phyloP scores from a whole-genome alignment of 1,140 invertebrate genomes.

The Galendromus occidentalis region DNA sequence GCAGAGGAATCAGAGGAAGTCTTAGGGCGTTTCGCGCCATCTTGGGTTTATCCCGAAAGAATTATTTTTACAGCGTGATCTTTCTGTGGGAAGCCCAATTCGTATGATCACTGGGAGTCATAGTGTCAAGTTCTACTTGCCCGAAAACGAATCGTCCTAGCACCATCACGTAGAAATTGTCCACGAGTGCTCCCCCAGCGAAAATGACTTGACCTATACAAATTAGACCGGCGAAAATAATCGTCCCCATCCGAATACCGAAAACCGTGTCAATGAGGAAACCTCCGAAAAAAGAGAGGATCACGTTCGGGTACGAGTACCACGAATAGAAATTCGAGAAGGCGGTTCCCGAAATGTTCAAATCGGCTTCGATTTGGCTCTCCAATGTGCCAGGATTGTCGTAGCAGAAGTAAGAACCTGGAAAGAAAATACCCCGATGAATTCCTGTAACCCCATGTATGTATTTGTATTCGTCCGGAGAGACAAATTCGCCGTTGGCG shows the following conservation, averaged over 20 bases:
- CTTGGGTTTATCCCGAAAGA: too few species aligned
- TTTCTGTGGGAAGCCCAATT: too few species aligned
- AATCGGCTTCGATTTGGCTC: slow-evolving; percentile 60
- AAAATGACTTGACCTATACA: slow-evolving; percentile 65
- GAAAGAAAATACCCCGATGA: slow-evolving; percentile 26
- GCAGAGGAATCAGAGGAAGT: slow-evolving; percentile 24
- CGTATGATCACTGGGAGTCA: background rate
- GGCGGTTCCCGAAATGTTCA: slow-evolving; percentile 53
- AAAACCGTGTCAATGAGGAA: slow-evolving; percentile 84
- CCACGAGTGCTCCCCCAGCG: slow-evolving; percentile 56
- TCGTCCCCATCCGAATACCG: slow-evolving; percentile 73
- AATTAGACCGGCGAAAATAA: slow-evolving; percentile 64
- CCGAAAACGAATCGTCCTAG: slow-evolving; percentile 89
- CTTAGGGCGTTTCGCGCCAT: slow-evolving; percentile 6
- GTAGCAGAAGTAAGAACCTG: slow-evolving; percentile 95
- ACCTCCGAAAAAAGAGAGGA: slow-evolving; percentile 85
- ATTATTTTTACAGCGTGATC: too few species aligned
- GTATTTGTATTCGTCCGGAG: too few species aligned
- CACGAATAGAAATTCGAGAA: slow-evolving; percentile 77
- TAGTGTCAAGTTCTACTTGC: slow-evolving; percentile 33
- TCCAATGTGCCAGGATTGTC: slow-evolving; percentile 84
- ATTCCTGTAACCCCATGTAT: too few species aligned
- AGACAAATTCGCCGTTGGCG: too few species aligned
- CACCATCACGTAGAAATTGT: slow-evolving; percentile 73
- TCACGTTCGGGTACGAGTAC: slow-evolving; percentile 94